phyloP scores from a whole-genome alignment of 2,888 invertebrate genomes.

The Rotaria sp. region DNA sequence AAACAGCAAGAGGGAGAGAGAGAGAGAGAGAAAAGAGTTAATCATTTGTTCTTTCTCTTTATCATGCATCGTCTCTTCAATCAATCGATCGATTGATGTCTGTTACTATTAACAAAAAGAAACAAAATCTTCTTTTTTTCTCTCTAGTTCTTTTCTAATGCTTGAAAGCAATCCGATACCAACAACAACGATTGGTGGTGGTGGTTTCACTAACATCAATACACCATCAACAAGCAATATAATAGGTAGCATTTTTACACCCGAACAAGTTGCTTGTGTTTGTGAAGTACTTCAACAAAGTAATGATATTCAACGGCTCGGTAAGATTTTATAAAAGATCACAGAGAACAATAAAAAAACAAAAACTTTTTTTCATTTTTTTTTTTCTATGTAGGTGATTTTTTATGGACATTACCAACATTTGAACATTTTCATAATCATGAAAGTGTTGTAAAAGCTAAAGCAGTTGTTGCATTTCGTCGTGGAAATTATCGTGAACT shows the following conservation, averaged over 20 bases:
- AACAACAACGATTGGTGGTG: background rate
- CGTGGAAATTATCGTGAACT: conserved; percentile 75
- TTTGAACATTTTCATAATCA: conserved; percentile 92
- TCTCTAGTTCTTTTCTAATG: conserved; percentile 20
- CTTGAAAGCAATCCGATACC: conserved; percentile 29
- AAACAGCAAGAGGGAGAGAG: background rate
- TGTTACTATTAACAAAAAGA: conserved; percentile 19
- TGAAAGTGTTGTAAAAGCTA: conserved; percentile 93
- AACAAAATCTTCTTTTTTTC: background rate
- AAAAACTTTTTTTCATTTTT: background rate
- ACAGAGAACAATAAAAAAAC: too few relatives aligned
- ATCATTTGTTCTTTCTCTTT: background rate
- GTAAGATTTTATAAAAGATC: background rate
- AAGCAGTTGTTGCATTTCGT: conserved; percentile 94
- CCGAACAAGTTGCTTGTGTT: conserved; percentile 96
- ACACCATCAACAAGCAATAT: background rate
- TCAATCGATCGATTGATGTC: conserved; percentile 18
- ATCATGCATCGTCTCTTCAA: conserved; percentile 2
- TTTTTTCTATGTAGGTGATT: conserved; percentile 59
- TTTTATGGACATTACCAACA: conserved; percentile 90
- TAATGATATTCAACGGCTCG: conserved; percentile 80
- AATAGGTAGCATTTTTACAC: conserved; percentile 66
- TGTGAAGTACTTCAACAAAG: conserved; percentile 92
- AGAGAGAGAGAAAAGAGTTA: background rate
- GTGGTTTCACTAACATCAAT: conserved; percentile 10